Percentiles rank a stretch among this genome's conserved stretches.
Conservation (phyloP, 2,113 vertebrate genomes). For the Connochaetes taurinus region DNA sequence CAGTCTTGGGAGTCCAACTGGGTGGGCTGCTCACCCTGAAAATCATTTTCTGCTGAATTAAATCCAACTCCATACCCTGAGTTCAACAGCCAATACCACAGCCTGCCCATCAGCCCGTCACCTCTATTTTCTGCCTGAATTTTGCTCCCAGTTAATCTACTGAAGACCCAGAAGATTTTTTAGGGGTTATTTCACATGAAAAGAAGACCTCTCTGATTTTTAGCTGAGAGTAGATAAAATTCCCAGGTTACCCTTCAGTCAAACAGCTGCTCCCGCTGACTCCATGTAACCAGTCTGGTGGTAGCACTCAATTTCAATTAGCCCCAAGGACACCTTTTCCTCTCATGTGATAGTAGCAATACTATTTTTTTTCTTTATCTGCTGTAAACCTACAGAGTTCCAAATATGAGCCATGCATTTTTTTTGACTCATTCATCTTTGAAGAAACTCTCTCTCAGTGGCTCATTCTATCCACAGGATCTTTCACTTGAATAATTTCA, state of each 20-base stretch:
- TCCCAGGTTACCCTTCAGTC: constrained; percentile 18
- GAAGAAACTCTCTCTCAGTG: background rate
- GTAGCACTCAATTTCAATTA: constrained; percentile 37
- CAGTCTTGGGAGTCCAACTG: background rate
- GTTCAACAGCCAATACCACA: background rate
- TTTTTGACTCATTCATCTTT: background rate
- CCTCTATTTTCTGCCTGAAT: constrained; percentile 27
- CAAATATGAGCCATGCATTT: background rate
- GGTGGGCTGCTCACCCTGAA: background rate
- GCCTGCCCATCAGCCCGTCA: background rate
- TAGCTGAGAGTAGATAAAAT: constrained; percentile 31
- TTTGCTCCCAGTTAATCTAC: constrained; percentile 31
- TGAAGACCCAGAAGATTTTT: background rate
- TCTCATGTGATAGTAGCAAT: background rate
- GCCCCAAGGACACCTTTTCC: constrained; percentile 34
- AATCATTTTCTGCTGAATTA: constrained; percentile 36
- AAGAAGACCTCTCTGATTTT: constrained; percentile 30
- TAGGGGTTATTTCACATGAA: constrained; percentile 45
- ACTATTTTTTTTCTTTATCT: background rate
- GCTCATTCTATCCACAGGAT: background rate
- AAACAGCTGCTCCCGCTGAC: background rate
- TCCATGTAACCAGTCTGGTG: background rate
- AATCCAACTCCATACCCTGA: background rate
- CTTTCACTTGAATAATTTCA: background rate
- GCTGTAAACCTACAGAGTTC: background rate